Conservation (phyloP, 2,888 invertebrate genomes). For the Xestoiulus laeticollis region DNA sequence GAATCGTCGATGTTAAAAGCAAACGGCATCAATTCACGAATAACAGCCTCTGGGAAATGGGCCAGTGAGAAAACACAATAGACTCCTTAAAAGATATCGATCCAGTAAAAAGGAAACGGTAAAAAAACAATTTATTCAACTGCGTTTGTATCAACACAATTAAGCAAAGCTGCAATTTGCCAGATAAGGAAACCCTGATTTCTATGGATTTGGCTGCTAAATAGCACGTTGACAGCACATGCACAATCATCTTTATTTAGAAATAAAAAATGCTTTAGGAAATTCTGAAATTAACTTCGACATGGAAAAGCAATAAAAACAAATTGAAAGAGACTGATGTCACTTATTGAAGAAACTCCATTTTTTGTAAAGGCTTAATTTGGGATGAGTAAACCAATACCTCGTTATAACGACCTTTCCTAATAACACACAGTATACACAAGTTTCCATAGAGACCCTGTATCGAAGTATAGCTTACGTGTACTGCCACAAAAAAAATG, state of each 20-base stretch:
- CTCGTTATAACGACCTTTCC: no score
- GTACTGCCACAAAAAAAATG: no score
- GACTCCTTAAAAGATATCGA: constrained; percentile 28
- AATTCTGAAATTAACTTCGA: no score
- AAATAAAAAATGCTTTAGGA: no score
- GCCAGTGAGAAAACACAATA: constrained; percentile 41
- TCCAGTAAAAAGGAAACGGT: background rate
- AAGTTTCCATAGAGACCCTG: no score
- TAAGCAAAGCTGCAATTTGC: constrained; percentile 11
- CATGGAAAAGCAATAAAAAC: no score
- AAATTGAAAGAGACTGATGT: no score
- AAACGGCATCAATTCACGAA: constrained; percentile 14
- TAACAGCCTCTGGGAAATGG: constrained; percentile 14
- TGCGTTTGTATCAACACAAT: background rate
- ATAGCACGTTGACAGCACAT: background rate
- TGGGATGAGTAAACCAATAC: no score
- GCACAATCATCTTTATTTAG: background rate
- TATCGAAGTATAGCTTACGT: no score
- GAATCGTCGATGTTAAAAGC: constrained; percentile 12
- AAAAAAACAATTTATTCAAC: background rate
- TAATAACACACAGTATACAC: no score
- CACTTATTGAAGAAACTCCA: no score
- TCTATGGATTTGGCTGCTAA: background rate
- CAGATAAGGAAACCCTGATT: constrained; percentile 23
- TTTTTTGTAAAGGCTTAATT: no score